phyloP scores from a whole-genome alignment of 2,113 vertebrate species.

The Atrichornis clamosus region DNA sequence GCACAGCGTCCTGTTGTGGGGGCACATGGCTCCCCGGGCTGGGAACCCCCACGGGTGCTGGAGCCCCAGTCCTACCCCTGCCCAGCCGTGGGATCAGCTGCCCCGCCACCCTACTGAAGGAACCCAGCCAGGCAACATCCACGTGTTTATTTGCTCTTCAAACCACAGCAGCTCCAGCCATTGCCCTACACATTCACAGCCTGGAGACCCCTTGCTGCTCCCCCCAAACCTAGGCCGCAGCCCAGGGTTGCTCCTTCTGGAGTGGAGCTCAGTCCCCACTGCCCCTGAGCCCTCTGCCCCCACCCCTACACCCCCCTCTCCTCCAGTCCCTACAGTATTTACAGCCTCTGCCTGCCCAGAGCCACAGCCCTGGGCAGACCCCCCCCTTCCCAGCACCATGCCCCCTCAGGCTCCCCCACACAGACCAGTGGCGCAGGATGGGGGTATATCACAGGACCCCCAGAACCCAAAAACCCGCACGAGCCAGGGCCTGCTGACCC shows the following conservation, averaged over 20 bases:
- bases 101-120: not conserved
- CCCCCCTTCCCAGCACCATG: not conserved
- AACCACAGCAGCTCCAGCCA: not conserved
- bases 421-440: not conserved
- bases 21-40: rapidly evolving
- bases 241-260: not conserved
- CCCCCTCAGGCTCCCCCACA: not conserved
- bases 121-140: not conserved
- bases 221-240: not conserved
- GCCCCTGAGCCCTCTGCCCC: not conserved
- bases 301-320: not conserved
- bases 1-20: rapidly evolving
- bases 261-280: not conserved
- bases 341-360: not conserved
- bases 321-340: not conserved
- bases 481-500: not conserved
- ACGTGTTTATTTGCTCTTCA: slow-evolving; percentile 14
- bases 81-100: not conserved
- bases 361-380: not conserved
- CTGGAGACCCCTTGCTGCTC: not conserved
- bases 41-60: rapidly evolving
- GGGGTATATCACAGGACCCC: not conserved
- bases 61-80: not conserved
- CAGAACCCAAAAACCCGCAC: not conserved
- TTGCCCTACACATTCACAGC: not conserved